phyloP scores from a whole-genome alignment of 1,140 invertebrate species.

The Dendroctonus valens region DNA sequence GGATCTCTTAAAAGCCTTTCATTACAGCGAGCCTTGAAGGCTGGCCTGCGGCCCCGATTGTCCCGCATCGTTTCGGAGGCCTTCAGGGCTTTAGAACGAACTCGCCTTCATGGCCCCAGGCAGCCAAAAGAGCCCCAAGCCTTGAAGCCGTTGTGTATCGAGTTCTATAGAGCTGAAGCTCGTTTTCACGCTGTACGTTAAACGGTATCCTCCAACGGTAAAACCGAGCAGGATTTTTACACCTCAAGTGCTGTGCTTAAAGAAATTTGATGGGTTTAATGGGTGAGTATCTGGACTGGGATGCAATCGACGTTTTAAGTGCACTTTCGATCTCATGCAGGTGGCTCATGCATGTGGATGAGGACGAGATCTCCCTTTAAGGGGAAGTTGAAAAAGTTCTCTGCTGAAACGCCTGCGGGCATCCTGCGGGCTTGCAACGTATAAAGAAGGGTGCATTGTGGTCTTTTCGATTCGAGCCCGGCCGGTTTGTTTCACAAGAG shows the following conservation, averaged over 20 bases:
- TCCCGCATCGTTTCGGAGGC: slow-evolving; percentile 18
- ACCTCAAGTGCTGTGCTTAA: background rate
- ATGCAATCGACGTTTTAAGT: background rate
- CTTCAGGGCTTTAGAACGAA: slow-evolving; percentile 10
- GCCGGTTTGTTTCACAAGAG: slow-evolving; percentile 10
- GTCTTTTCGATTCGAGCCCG: slow-evolving; percentile 14
- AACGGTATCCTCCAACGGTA: background rate
- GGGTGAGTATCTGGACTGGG: background rate
- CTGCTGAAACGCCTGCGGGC: background rate
- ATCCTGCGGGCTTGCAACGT: background rate
- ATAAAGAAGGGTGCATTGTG: slow-evolving; percentile 19
- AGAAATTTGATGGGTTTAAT: background rate
- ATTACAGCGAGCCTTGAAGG: slow-evolving; percentile 7
- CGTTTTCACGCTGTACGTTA: slow-evolving; percentile 2
- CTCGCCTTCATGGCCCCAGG: slow-evolving; percentile 14
- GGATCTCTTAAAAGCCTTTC: slow-evolving; percentile 20
- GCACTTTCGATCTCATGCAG: background rate
- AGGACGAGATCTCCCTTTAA: background rate
- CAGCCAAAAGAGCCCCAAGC: slow-evolving; percentile 6
- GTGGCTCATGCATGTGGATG: too few species aligned
- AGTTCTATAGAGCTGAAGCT: slow-evolving; percentile 4
- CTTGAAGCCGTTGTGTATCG: slow-evolving; percentile 14
- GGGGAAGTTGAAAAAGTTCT: background rate
- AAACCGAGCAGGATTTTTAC: background rate
- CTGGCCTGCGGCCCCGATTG: slow-evolving; percentile 8